Base-by-base conservation (phyloP, 2,797 vertebrate genomes). In the Gobionotothen gibberifrons region DNA sequence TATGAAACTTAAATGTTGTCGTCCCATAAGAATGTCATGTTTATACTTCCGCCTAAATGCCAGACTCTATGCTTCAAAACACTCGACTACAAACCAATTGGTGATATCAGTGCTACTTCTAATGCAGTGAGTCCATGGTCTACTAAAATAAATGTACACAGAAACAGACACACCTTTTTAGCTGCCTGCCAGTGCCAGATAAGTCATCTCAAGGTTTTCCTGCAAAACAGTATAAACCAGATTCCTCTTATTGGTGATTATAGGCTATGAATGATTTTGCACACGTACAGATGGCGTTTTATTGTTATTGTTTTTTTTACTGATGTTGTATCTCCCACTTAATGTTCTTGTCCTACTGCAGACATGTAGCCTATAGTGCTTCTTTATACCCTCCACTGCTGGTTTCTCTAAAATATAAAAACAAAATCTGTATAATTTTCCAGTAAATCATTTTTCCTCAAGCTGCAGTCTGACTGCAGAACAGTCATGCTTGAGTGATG, bases 381-480 rank as follows among this genome's bases (percentile, higher is more conserved):
- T 43, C 36, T 26, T 16, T 14, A 40, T 13, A 2, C 19, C 32
- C 16, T 55, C 0, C 36, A 39, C 13, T 67, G 22, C 10, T 58
- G 6, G 0, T 57, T 75, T 68, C 46, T 75, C 19, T 14, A 19
- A 29, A 51, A 59, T 63, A 48, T 54, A 79, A 6, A 57, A 66
- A 55, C 7, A 5, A 55, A 13, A 32, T 4, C 9, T 3, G 5
- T 57, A 82, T 48, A 6, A 9, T 56, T 75, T 72, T 67, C 49
- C 49, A 67, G 19, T 73, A 73, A 44, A 39, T 84, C 46, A 70
- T 76, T 84, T 78, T 7, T 57, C 15, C 51, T 59, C 60, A 86
- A 73, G 69, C 89, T 81, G 87, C 88, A 87, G 84, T 81, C 53
- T 72, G 63, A 76, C 86, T 90, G 90, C 89, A 90, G 86, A 85